Conservation (phyloP, 2,888 invertebrate genomes). For the Apodemia duryi region DNA sequence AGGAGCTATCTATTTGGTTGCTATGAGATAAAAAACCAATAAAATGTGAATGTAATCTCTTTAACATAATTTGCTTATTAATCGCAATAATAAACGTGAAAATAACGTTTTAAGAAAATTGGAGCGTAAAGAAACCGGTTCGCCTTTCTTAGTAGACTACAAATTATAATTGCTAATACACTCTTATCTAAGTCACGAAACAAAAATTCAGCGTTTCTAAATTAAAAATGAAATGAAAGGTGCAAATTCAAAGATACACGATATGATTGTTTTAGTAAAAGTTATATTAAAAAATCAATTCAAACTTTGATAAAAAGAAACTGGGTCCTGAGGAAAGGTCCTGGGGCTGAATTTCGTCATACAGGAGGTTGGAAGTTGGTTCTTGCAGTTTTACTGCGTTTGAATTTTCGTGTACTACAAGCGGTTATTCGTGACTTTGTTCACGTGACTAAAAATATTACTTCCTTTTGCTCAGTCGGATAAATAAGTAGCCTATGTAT, state of each 20-base stretch:
- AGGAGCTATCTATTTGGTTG: neutral
- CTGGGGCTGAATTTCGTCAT: no score
- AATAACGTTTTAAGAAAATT: constrained; percentile 3
- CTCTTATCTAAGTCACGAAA: constrained; percentile 23
- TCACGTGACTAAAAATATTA: no score
- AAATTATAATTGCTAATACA: constrained; percentile 18
- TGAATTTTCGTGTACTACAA: no score
- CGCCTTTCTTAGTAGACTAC: constrained; percentile 3
- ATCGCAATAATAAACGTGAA: constrained; percentile 2
- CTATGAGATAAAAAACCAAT: neutral
- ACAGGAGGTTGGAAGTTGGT: no score
- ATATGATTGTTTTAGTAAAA: neutral
- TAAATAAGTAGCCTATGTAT: no score
- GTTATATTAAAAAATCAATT: neutral
- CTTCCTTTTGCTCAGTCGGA: no score
- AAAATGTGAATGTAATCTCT: neutral
- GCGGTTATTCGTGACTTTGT: no score
- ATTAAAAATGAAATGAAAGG: neutral
- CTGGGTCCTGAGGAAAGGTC: neutral
- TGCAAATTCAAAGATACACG: neutral
- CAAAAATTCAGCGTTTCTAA: constrained; percentile 4
- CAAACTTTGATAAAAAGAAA: neutral
- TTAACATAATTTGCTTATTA: constrained; percentile 2
- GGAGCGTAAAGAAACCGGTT: constrained; percentile 6
- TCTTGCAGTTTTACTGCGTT: no score